These are phyloP conservation scores for Phrynosoma blainvillii DNA, from an alignment of 2,113 vertebrate genomes.

Conservation along the genomic window DNA sequence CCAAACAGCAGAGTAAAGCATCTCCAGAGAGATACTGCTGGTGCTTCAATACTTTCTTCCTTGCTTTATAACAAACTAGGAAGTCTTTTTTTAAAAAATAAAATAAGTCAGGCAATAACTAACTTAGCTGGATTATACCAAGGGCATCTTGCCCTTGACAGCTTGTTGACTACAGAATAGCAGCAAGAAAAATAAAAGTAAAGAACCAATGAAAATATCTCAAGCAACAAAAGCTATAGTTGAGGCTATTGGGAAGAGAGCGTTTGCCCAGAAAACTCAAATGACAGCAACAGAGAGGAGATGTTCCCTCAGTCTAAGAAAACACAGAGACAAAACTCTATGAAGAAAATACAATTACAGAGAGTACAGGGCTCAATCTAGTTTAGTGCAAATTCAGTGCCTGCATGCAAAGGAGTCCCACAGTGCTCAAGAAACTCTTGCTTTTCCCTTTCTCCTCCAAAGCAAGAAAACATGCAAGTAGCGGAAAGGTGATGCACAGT, in stretches of 20 bases:
- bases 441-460: too few relatives aligned
- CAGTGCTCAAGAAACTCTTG: not conserved
- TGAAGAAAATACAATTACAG: not conserved
- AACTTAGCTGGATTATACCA: not conserved
- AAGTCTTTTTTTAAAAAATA: not conserved
- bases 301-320: slow-evolving; percentile 36
- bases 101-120: not conserved
- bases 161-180: not conserved
- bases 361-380: not conserved
- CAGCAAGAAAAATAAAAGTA: too few relatives aligned
- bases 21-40: not conserved
- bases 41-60: not conserved
- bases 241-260: slow-evolving; percentile 28
- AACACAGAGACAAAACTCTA: not conserved
- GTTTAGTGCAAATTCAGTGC: not conserved
- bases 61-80: not conserved
- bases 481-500: not conserved
- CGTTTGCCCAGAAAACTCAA: slow-evolving; percentile 49
- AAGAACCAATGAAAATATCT: slow-evolving; percentile 17
- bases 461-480: not conserved
- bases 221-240: slow-evolving; percentile 49
- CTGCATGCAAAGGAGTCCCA: not conserved
- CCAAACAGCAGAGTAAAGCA: fast-evolving
- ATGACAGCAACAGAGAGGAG: slow-evolving; percentile 22
- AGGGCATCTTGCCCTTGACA: not conserved